Conservation (phyloP, 2,113 vertebrate species). For the Mobula hypostoma region DNA sequence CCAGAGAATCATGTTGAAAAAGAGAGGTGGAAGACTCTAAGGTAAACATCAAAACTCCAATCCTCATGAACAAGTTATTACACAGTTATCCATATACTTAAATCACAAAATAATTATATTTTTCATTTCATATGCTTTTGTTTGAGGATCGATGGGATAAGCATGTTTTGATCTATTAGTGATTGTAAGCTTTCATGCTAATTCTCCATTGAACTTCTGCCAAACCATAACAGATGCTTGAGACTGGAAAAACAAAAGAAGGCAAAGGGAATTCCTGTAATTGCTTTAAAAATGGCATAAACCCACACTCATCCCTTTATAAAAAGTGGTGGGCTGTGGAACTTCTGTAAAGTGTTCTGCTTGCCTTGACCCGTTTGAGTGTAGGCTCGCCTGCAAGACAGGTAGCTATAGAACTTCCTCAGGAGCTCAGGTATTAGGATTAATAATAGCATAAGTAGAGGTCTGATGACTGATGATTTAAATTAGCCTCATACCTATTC, state of each 20-base stretch:
- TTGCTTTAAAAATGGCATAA: background rate
- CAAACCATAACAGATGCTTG: background rate
- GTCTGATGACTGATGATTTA: background rate
- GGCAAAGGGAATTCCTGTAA: background rate
- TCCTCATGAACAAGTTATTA: background rate
- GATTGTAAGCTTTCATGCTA: background rate
- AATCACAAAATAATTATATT: background rate
- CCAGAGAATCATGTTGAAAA: slow-evolving; percentile 90
- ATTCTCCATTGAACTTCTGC: slow-evolving; percentile 18
- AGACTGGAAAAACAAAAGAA: background rate
- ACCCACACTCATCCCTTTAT: background rate
- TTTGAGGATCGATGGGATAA: background rate
- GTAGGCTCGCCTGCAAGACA: background rate
- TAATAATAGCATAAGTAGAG: background rate
- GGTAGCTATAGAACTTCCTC: background rate
- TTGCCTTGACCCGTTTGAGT: no score
- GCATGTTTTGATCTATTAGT: background rate
- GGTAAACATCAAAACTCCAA: slow-evolving; percentile 52
- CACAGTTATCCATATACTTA: background rate
- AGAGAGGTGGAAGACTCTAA: slow-evolving; percentile 89
- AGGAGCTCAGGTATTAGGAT: no score
- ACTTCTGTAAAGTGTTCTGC: background rate
- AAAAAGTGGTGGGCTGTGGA: background rate
- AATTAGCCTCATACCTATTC: background rate
- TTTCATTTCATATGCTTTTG: background rate